phyloP scores from a whole-genome alignment of 1,140 invertebrate genomes.

The Euwallacea similis region DNA sequence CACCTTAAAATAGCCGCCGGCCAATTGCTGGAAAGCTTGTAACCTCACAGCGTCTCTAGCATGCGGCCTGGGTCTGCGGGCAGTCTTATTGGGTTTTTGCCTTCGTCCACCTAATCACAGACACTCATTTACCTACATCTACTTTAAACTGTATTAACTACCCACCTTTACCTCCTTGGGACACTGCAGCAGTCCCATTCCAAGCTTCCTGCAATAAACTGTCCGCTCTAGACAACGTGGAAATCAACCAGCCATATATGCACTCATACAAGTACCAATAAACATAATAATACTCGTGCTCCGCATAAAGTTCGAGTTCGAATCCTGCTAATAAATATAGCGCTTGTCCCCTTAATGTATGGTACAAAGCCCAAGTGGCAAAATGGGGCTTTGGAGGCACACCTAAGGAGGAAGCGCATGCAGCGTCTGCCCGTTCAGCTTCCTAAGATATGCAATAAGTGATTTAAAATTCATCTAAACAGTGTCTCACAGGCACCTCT shows the following conservation, averaged over 20 bases:
- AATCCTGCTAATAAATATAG: conserved; percentile 93
- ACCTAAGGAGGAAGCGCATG: conserved; percentile 19
- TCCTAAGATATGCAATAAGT: conserved; percentile 51
- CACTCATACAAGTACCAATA: conserved; percentile 97
- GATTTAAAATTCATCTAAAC: no score
- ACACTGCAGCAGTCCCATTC: conserved; percentile 56
- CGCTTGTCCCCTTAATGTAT: conserved; percentile 94
- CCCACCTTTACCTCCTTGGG: background rate
- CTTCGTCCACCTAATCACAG: conserved; percentile 2
- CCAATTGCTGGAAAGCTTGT: conserved; percentile 91
- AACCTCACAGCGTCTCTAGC: conserved; percentile 81
- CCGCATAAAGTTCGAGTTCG: conserved; percentile 92
- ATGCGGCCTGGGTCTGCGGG: conserved; percentile 60
- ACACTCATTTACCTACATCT: no score
- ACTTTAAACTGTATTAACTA: no score
- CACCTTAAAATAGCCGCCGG: conserved; percentile 94
- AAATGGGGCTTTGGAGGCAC: conserved; percentile 83
- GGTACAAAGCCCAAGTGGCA: conserved; percentile 94
- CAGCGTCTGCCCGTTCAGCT: conserved; percentile 88
- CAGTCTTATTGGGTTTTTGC: conserved; percentile 21
- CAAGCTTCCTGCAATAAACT: conserved; percentile 70
- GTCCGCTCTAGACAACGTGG: conserved; percentile 86
- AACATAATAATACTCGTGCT: conserved; percentile 96
- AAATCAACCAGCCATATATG: conserved; percentile 90
- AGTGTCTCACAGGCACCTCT: conserved; percentile 48